Base-by-base conservation (phyloP, 2,797 vertebrate genomes). In the Artibeus jamaicensis region DNA sequence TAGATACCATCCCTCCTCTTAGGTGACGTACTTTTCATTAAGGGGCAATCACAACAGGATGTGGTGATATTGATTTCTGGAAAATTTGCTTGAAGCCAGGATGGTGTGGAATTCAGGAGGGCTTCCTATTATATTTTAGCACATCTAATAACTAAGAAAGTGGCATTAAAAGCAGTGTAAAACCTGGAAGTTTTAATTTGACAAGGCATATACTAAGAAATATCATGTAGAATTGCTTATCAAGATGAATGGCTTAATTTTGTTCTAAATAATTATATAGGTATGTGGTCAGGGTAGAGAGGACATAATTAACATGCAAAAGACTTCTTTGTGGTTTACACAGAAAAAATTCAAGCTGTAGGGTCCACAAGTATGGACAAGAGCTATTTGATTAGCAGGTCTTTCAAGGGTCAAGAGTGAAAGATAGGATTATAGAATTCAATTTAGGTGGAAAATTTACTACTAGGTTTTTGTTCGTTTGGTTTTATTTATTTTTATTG, bases 171-270 rank as follows among this genome's bases (percentile, higher is more conserved):
- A 73, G 67, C 29, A 68, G 70, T 24, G 53, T 70, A 74, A 85
- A 42, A 26, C 18, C 37, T 77, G 86, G 50, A 32, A 55, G 5
- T 34, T 95, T 48, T 71, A 82, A 78, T 53, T 81, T 78, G n/a
- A 76, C 14, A 67, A 44, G 21, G 70, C 11, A 57, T 11, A 81
- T 4, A 44, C 19, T 68, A 86, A 92, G 50, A 94, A 94, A 93
- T 85, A 71, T 9, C 53, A 92, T 26, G 46, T 62, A 44, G 21
- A 90, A 24, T 50, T 39, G 14, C 29, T 21, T 46, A 70, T 57
- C 37, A 71, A 83, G n/a, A 93, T 44, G 39, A 83, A 18, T 79
- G n/a, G 42, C 19, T 78, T 93, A 76, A 71, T 94, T 92, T 87
- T 91, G n/a, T 83, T 82, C 34, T 74, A 79, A 94, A 85, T 62